These are phyloP conservation scores for Leptoteleia sp. DNA, from an alignment of 1,140 invertebrate genomes.

Conservation along the genomic window DNA sequence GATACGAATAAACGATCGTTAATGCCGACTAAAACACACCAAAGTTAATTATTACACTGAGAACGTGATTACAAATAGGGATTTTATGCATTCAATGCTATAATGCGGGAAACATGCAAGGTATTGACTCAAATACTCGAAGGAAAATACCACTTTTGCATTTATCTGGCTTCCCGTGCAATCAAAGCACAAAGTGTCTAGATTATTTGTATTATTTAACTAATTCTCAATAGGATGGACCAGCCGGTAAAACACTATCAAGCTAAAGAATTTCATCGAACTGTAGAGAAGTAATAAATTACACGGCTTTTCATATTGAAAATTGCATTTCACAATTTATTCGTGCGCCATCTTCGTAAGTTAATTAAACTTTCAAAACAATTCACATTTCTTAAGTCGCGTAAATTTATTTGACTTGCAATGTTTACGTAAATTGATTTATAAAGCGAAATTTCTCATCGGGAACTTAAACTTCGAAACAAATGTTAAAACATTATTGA, in stretches of 20 bases:
- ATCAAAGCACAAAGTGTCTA: conserved; percentile 27
- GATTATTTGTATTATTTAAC: conserved; percentile 2
- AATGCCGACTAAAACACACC: conserved; percentile 78
- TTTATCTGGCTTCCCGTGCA: conserved; percentile 31
- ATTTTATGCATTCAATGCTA: conserved; percentile 69
- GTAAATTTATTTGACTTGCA: neutral
- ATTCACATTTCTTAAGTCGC: neutral
- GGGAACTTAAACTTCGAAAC: no score
- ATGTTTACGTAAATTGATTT: neutral
- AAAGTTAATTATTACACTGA: conserved; percentile 77
- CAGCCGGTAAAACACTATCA: conserved; percentile 19
- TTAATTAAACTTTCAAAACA: conserved; percentile 6
- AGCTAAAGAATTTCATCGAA: conserved; percentile 29
- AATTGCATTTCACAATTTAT: neutral
- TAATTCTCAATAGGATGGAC: conserved; percentile 15
- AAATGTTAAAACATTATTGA: no score
- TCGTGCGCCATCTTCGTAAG: neutral
- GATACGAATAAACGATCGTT: conserved; percentile 73
- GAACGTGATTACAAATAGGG: conserved; percentile 72
- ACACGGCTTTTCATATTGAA: conserved; percentile 3
- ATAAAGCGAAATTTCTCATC: no score
- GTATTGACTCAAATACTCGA: conserved; percentile 72
- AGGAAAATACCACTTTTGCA: conserved; percentile 74
- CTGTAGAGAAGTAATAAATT: conserved; percentile 26
- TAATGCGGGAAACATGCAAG: conserved; percentile 76